Evolutionary conservation across 1,140 invertebrate species (phyloP).

Genomic region (Hylaeus volcanicus): DNA sequence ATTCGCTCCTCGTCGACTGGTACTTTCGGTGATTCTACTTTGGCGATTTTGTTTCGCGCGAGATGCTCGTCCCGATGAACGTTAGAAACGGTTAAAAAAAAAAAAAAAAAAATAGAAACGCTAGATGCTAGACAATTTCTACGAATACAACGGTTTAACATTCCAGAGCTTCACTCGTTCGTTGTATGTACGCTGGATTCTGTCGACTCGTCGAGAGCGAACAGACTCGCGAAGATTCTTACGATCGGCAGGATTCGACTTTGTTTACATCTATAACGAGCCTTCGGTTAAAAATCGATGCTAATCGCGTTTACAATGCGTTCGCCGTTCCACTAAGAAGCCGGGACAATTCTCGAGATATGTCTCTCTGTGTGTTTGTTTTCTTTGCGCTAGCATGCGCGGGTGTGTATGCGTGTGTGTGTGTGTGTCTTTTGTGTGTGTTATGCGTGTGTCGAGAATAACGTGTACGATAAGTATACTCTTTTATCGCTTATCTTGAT

Average conservation of each 20-base stretch:
- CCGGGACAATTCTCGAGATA: constrained; percentile 74
- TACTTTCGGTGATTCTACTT: too few species aligned
- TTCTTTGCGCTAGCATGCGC: too few species aligned
- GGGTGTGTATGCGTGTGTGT: constrained; percentile 8
- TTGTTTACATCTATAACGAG: constrained; percentile 34
- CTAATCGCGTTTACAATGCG: constrained; percentile 48
- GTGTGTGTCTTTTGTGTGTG: constrained; percentile 35
- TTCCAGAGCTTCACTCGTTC: neutral
- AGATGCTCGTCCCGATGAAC: too few species aligned
- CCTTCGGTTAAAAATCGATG: constrained; percentile 44
- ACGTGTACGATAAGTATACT: constrained; percentile 66
- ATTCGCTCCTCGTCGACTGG: too few species aligned
- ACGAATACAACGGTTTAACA: neutral
- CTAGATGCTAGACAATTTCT: neutral
- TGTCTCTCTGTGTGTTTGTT: constrained; percentile 57
- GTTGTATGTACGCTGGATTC: neutral
- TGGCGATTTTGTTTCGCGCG: too few species aligned
- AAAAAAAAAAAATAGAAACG: neutral
- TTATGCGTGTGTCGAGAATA: constrained; percentile 72
- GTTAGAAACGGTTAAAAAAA: too few species aligned
- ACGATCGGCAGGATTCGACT: constrained; percentile 28
- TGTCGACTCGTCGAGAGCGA: neutral
- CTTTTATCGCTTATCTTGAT: constrained; percentile 21
- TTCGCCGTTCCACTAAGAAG: constrained; percentile 69
- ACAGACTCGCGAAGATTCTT: neutral